These are phyloP conservation scores for Xylota segnis DNA, from an alignment of 2,888 invertebrate genomes.

Conservation along the genomic window DNA sequence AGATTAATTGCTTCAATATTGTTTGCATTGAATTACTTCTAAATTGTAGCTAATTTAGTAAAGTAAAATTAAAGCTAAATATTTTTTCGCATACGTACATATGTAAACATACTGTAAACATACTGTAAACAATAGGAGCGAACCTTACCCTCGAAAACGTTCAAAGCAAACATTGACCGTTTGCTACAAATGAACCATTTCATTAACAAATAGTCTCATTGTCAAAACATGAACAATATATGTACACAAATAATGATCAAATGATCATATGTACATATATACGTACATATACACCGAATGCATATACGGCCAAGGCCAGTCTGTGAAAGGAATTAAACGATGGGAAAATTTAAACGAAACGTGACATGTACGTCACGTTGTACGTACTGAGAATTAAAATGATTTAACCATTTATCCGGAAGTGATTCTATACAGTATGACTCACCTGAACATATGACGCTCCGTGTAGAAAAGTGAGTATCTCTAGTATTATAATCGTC, in stretches of 20 bases:
- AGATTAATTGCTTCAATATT: conserved; percentile 59
- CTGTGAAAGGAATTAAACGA: conserved; percentile 33
- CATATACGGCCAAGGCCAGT: conserved; percentile 48
- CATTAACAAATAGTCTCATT: conserved; percentile 56
- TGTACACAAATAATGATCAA: conserved; percentile 37
- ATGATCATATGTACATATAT: neutral
- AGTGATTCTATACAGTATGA: conserved; percentile 41
- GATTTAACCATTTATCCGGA: conserved; percentile 31
- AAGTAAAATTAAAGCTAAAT: neutral
- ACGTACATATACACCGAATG: conserved; percentile 24
- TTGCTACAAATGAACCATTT: conserved; percentile 50
- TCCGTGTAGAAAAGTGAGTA: conserved; percentile 70
- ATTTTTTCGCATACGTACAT: neutral
- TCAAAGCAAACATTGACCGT: conserved; percentile 38
- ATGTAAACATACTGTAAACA: neutral
- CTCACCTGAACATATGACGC: conserved; percentile 74
- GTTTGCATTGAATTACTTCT: conserved; percentile 43
- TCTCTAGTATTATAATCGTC: conserved; percentile 69
- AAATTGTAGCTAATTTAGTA: conserved; percentile 29
- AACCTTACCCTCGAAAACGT: conserved; percentile 43
- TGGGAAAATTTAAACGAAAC: conserved; percentile 35
- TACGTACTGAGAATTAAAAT: conserved; percentile 11
- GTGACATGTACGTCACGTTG: conserved; percentile 24
- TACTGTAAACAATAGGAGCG: conserved; percentile 10
- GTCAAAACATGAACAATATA: conserved; percentile 46